Evolutionary conservation across 1,140 invertebrate species (phyloP).

Genomic region (Drosophila albomicans): DNA sequence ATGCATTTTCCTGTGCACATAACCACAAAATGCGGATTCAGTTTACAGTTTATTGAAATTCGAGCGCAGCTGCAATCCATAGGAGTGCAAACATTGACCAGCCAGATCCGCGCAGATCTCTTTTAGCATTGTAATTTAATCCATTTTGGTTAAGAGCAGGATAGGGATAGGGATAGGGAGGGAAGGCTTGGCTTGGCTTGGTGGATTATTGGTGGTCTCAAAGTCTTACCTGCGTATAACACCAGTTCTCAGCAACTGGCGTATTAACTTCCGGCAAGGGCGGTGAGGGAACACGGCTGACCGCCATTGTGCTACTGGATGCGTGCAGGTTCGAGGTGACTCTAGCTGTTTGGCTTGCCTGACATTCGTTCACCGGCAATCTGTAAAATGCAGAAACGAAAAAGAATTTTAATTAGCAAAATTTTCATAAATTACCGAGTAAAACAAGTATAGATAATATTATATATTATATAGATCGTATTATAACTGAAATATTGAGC

Average conservation of each 20-base stretch:
- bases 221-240: constrained; percentile 94
- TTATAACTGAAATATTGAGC: background rate
- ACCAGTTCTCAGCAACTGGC: constrained; percentile 98
- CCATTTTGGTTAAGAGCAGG: constrained; percentile 25
- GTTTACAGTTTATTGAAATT: constrained; percentile 61
- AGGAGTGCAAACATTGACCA: constrained; percentile 62
- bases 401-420: background rate
- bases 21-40: constrained; percentile 62
- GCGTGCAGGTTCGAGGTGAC: constrained; percentile 91
- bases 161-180: background rate
- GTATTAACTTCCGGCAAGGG: constrained; percentile 95
- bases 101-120: constrained; percentile 18
- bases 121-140: constrained; percentile 57
- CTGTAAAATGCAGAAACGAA: constrained; percentile 86
- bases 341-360: constrained; percentile 91
- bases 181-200: too few species aligned
- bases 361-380: constrained; percentile 94
- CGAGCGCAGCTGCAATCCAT: constrained; percentile 67
- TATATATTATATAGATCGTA: too few species aligned
- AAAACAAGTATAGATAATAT: background rate
- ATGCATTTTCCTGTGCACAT: constrained; percentile 61
- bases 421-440: background rate
- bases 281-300: constrained; percentile 95
- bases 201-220: background rate
- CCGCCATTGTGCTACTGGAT: constrained; percentile 93